These are phyloP conservation scores for Fragum sueziense DNA, from an alignment of 2,888 invertebrate genomes.

Conservation along the genomic window DNA sequence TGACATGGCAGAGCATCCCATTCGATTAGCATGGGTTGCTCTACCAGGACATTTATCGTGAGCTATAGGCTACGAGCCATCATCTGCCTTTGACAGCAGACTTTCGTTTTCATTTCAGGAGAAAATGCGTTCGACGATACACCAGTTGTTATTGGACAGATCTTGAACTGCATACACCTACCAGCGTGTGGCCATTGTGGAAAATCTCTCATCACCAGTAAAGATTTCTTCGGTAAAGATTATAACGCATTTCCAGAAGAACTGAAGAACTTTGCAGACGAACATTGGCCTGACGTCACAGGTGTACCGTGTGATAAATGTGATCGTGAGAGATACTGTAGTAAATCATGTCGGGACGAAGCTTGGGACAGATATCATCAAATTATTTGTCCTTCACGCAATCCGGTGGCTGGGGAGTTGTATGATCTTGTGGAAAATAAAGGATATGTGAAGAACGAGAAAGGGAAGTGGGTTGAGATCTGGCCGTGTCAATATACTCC, in stretches of 20 bases:
- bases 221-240: slow-evolving; percentile 84
- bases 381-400: slow-evolving; percentile 86
- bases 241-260: slow-evolving; percentile 53
- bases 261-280: slow-evolving; percentile 59
- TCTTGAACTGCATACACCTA: slow-evolving; percentile 89
- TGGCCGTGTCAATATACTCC: slow-evolving; percentile 75
- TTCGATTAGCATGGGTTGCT: too few relatives aligned
- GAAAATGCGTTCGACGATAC: slow-evolving; percentile 93
- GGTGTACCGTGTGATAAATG: slow-evolving; percentile 68
- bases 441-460: slow-evolving; percentile 62
- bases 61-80: too few relatives aligned
- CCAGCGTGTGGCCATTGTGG: slow-evolving; percentile 94
- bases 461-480: slow-evolving; percentile 61
- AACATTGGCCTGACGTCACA: slow-evolving; percentile 71
- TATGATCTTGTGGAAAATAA: slow-evolving; percentile 69
- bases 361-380: slow-evolving; percentile 90
- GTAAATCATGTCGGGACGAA: slow-evolving; percentile 87
- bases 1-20: too few relatives aligned
- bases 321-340: slow-evolving; percentile 76
- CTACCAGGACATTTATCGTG: too few relatives aligned
- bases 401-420: slow-evolving; percentile 61
- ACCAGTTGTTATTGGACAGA: slow-evolving; percentile 94
- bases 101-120: slow-evolving; percentile 83
- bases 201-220: slow-evolving; percentile 93
- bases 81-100: too few relatives aligned